Base-by-base conservation (phyloP, 2,797 vertebrate species). In the Tokudaia tokunoshimensis region DNA sequence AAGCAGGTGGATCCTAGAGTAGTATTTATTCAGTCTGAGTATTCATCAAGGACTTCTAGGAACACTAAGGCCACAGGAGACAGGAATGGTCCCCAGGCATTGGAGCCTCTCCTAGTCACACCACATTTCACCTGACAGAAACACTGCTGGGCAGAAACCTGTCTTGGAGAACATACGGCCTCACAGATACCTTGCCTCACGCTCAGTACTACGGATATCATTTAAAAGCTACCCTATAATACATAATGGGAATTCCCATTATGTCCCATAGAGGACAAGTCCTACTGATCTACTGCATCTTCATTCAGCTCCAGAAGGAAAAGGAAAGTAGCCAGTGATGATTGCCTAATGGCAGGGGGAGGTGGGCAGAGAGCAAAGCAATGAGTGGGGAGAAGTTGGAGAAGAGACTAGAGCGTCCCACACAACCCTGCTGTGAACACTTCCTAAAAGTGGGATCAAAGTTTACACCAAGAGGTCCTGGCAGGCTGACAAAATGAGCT, bases 51-150 rank as follows among this genome's bases (percentile, higher is more conserved):
- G 24, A 6, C 19, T 19, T 4, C 61, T 52, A 70, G 50, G 17
- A 59, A 37, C 19, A 17, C 37, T 20, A 50, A 59, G 14, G 10
- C 13, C 8, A 10, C 11, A 8, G 61, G 59, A 70, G 34, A 34
- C 3, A 10, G 52, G 41, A 9, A 9, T 24, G 6, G 11, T 11
- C 10, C n/a, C 52, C 26, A 20, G 26, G 37, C 4, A 19, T 7
- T 1, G 3, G 81, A 19, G 6, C 29, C 41, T 17, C 15, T 29
- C 20, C 9, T 41, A 8, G 14, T 34, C 2, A 1, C 7, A 4
- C 4, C 13, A 2, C 41, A 41, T 41, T 41, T 70, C 9, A 1
- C 31, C 50, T 74, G 52, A 20, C 24, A 57, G 52, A 72, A 22
- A n/a, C 2, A 1, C 31, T 41, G 31, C 24, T 24, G 47, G 17